Base-by-base conservation (phyloP, 2,888 invertebrate genomes). In the Cristatella mucedo region DNA sequence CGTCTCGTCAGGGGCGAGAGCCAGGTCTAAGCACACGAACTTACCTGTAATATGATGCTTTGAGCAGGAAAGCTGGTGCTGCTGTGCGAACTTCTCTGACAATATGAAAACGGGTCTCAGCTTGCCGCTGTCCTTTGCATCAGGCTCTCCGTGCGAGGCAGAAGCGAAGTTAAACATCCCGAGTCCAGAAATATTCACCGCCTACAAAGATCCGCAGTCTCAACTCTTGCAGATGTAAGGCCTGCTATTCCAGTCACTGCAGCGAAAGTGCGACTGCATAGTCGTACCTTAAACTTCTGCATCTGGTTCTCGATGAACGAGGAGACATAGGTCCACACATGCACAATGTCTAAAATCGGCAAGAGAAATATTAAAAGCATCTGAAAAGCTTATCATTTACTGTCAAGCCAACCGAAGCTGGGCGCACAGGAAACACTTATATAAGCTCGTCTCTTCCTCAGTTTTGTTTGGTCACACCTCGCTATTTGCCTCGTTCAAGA, bases 91-190 rank as follows among this genome's bases (percentile, higher is more conserved):
- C 42, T 61, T 61, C 44, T 66, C 66, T 9, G 61, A 57, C 24
- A 65, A 47, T 30, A 55, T 50, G 46, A 66, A 66, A n/a, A 66
- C 57, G 29, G 66, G 66, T 33, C 66, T 48, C 19, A 60, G 46
- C 47, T 54, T 63, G 45, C 59, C 63, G 46, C 60, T 63, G 43
- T 61, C 59, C 22, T 64, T 63, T n/a, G 63, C 53, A 44, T 66
- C 66, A 26, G 61, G 43, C 39, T 59, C 60, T 46, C 60, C 59
- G 46, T 66, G 63, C 18, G 26, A 18, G n/a, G n/a, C n/a, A n/a
- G n/a, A n/a, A 19, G 53, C 52, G 44, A 65, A 62, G 29, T 59
- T 57, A 44, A 65, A 66, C 16, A 58, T 61, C 15, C 64, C 66
- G 20, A 66, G 50, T 4, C 54, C 53, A 29, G 53, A 55, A 33